Conservation (phyloP, 2,113 vertebrate genomes). For the Cephalopterus ornatus region DNA sequence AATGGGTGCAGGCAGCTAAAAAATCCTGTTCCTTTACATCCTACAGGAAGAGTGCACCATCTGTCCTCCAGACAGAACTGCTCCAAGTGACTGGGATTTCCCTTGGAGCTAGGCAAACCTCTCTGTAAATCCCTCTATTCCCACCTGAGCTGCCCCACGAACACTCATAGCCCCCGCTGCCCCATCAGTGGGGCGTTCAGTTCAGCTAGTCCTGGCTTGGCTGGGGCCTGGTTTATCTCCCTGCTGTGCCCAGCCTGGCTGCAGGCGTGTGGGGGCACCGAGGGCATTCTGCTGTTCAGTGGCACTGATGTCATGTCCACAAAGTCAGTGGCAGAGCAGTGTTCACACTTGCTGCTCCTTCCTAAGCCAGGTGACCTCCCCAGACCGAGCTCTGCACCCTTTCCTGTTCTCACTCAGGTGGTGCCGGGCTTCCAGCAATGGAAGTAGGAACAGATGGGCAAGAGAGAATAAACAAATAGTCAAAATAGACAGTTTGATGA, state of each 20-base stretch:
- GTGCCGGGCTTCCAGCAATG: background rate
- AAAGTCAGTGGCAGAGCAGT: background rate
- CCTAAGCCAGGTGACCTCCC: background rate
- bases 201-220: background rate
- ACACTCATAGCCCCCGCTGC: background rate
- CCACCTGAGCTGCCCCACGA: background rate
- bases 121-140: background rate
- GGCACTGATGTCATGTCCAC: background rate
- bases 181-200: fast-evolving
- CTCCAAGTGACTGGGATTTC: background rate
- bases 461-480: slow-evolving; percentile 22
- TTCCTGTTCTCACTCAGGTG: fast-evolving
- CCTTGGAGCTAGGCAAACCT: background rate
- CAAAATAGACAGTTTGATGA: slow-evolving; percentile 40
- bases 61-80: background rate
- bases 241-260: background rate
- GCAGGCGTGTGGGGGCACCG: fast-evolving
- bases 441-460: background rate
- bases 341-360: background rate
- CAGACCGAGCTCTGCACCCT: fast-evolving
- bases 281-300: background rate
- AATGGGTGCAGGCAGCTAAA: background rate
- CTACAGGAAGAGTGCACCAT: background rate
- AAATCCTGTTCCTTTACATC: background rate
- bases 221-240: background rate